phyloP scores from a whole-genome alignment of 2,888 invertebrate species.

The Argynnis bischoffii region DNA sequence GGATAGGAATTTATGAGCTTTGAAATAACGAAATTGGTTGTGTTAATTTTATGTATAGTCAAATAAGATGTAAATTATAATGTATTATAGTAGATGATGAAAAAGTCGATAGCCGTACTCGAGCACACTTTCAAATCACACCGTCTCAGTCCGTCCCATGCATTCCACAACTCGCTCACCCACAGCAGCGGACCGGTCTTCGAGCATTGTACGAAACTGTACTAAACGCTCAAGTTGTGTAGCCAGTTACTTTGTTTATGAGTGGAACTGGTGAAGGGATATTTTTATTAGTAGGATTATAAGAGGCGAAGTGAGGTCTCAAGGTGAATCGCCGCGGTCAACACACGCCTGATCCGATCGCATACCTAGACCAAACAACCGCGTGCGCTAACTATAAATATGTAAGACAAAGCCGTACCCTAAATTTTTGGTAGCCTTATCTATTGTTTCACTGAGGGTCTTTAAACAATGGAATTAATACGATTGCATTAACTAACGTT shows the following conservation, averaged over 20 bases:
- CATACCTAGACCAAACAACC: conserved; percentile 77
- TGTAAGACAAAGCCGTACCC: conserved; percentile 45
- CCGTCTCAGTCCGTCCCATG: conserved; percentile 68
- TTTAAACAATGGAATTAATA: conserved; percentile 43
- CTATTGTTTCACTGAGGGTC: conserved; percentile 48
- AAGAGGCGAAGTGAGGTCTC: conserved; percentile 71
- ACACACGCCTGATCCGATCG: conserved; percentile 69
- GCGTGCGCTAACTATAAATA: conserved; percentile 68
- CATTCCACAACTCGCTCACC: conserved; percentile 81
- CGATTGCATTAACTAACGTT: conserved; percentile 38
- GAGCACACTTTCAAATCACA: conserved; percentile 76
- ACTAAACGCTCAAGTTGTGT: conserved; percentile 63
- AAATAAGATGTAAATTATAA: conserved; percentile 34
- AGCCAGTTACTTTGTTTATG: conserved; percentile 52
- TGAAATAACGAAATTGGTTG: conserved; percentile 19
- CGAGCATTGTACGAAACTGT: conserved; percentile 73
- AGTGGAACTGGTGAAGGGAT: conserved; percentile 49
- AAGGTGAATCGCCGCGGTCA: conserved; percentile 79
- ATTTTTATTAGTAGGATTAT: conserved; percentile 60
- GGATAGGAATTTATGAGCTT: conserved; percentile 30
- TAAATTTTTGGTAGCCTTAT: conserved; percentile 52
- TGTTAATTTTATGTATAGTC: conserved; percentile 23
- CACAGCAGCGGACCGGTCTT: conserved; percentile 78
- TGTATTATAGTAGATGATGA: conserved; percentile 45
- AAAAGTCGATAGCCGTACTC: conserved; percentile 60